Evolutionary conservation across 2,888 invertebrate genomes (phyloP), one percentile per base, ranked within the genome.

Genomic region (Chymomyza caudatula): DNA sequence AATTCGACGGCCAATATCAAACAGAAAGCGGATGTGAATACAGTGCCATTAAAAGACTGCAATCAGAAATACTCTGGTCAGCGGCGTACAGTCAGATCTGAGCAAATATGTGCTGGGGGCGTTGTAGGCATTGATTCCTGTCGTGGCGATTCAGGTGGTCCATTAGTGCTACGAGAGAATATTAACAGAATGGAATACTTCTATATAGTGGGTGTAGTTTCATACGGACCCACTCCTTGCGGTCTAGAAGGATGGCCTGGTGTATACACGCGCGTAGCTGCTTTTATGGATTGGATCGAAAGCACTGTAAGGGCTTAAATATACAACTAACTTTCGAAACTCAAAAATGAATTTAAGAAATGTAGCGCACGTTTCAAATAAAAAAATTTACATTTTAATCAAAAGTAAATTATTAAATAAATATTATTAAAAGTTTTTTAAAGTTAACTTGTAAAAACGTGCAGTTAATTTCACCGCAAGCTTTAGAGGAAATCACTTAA

Each of bases 101-200:
- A 90, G 0, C 94, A 94, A 80, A 76, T 94, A 47, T 94, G 94
- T 80, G 93, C 93, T 1, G 93, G 93, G 5, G 93, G 93, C 1
- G 88, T 89, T 37, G 87, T 85, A 51, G 92, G 92, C 0, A 89
- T 91, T 51, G 93, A 93, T 83, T 88, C 90, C 0, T 94, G 94
- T 63, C 85, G 91, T 20, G 93, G 94, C 0, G 93, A 93, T 73
- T 92, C 92, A 23, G 94, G 94, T 2, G 93, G 93, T 0, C 93
- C 94, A 0, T 86, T 93, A 17, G 92, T 93, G 88, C 78, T 85
- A 3, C 84, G 89, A 2, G 88, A 87, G 2, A 63, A 67, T 11
- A 69, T 59, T 17, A 77, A 87, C n/a, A 79, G 77, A 19, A 69
- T 74, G 5, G 79, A 89, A 55, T 93, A 92, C 91, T 93, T 92